Percentiles rank a stretch among this genome's conserved stretches.
Evolutionary conservation across 2,888 invertebrate species (phyloP).

Genomic region (Dinocampus coccinellae): DNA sequence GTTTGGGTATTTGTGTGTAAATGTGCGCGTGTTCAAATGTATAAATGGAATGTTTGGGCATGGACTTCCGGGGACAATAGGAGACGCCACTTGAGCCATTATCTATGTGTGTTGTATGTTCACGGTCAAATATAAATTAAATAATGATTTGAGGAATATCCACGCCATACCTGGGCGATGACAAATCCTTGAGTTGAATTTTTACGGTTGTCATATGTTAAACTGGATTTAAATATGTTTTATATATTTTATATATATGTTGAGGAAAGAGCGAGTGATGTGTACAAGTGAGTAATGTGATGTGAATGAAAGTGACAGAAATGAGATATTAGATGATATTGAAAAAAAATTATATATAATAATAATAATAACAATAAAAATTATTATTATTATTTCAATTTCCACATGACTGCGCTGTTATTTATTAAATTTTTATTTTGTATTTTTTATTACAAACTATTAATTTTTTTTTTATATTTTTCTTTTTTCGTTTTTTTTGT

Average conservation of each 20-base stretch:
- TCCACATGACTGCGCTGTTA: background rate
- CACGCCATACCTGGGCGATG: slow-evolving; percentile 18
- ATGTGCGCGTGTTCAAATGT: background rate
- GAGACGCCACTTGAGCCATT: slow-evolving; percentile 17
- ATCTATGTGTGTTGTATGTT: slow-evolving; percentile 7
- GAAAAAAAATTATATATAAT: too few species aligned
- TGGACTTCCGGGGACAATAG: slow-evolving; percentile 23
- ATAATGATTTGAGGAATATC: background rate
- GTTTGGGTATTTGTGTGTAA: background rate
- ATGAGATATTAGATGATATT: background rate
- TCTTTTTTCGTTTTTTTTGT: too few species aligned
- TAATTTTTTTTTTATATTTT: too few species aligned
- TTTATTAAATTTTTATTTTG: too few species aligned
- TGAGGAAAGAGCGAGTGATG: background rate
- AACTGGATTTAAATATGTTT: slow-evolving; percentile 12
- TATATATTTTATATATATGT: background rate
- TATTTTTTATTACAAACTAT: too few species aligned
- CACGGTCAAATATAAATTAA: slow-evolving; percentile 15
- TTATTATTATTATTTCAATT: background rate
- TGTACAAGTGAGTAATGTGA: background rate
- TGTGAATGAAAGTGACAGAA: background rate
- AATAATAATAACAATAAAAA: too few species aligned
- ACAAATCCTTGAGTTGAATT: slow-evolving; percentile 28
- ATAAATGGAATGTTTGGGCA: slow-evolving; percentile 1
- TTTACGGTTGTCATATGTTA: slow-evolving; percentile 30